Evolutionary conservation across 2,797 vertebrate genomes (phyloP), one percentile per base, ranked within the genome.

Genomic region (Acanthis flammea): DNA sequence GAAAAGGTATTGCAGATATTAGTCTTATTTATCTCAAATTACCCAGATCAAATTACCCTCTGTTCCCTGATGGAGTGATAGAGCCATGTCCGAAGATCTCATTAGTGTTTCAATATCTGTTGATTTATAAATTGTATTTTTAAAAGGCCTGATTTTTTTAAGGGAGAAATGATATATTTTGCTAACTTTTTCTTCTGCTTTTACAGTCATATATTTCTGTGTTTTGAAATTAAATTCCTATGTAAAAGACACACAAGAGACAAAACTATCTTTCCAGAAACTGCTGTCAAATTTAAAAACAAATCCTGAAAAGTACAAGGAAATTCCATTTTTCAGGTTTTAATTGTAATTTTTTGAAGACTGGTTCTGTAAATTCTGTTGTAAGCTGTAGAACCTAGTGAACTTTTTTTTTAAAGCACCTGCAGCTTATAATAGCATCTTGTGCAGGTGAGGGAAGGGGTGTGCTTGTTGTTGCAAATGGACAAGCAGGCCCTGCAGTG

Each of bases 1-100:
- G 97, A 98, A 90, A 99, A 99, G 98, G 99, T 99, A 97, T 75
- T 76, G 45, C 44, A 68, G 86, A 75, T 65, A 84, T 39, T 68
- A 23, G 22, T 92, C 84, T 94, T 45, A 24, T 44, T 83, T 87
- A 57, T 53, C 48, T 88, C 44, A 83, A 2, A 5, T 37, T 37
- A 37, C 4, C 3, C 22, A 19, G 44, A 33, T 74, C 28, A 92
- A 58, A 71, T 68, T 42, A 63, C 9, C 19, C 14, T 44, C 33
- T 71, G 28, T 57, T 47, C 21, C 9, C 23, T 68, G 47, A 39
- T 54, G 17, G 28, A 68, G 41, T 61, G 19, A 58, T 18, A 39
- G 65, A 75, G 76, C 60, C 1, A 0, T 60, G 63, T 50, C 50
- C 18, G 57, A 0, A 39, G 67, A 47, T 63, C 24, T 35, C 27